These are phyloP conservation scores for Alloscopus bannaensis DNA, from an alignment of 2,888 invertebrate genomes.

Conservation along the genomic window DNA sequence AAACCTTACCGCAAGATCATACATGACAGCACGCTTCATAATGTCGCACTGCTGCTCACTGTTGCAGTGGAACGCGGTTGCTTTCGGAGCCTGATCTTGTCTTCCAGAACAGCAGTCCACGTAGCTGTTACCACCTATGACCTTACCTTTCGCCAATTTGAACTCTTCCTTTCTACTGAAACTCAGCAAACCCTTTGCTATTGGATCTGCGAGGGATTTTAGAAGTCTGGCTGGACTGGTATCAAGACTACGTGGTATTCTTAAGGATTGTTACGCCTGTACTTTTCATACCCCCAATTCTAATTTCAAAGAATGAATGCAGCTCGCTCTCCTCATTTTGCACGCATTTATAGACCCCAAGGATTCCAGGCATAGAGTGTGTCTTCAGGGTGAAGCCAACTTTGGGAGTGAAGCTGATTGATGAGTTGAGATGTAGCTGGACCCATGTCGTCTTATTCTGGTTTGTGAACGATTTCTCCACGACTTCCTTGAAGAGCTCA, in stretches of 20 bases:
- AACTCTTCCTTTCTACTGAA: too few relatives aligned
- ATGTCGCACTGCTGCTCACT: constrained; percentile 33
- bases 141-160: too few relatives aligned
- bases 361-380: background rate
- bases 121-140: too few relatives aligned
- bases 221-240: background rate
- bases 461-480: background rate
- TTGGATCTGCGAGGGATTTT: background rate
- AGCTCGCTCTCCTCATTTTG: constrained; percentile 11
- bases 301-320: background rate
- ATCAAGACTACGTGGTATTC: background rate
- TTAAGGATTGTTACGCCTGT: background rate
- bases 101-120: constrained; percentile 16
- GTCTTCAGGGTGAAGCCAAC: constrained; percentile 10
- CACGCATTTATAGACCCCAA: constrained; percentile 19
- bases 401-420: constrained; percentile 10
- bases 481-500: constrained; percentile 4
- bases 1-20: constrained; percentile 6
- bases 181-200: background rate
- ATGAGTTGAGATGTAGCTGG: background rate
- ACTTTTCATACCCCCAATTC: background rate
- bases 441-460: background rate
- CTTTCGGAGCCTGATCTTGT: background rate
- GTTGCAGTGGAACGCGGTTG: background rate
- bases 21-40: constrained; percentile 10